These are phyloP conservation scores for Hirundo rustica DNA, from an alignment of 2,797 vertebrate genomes.

Conservation along the genomic window DNA sequence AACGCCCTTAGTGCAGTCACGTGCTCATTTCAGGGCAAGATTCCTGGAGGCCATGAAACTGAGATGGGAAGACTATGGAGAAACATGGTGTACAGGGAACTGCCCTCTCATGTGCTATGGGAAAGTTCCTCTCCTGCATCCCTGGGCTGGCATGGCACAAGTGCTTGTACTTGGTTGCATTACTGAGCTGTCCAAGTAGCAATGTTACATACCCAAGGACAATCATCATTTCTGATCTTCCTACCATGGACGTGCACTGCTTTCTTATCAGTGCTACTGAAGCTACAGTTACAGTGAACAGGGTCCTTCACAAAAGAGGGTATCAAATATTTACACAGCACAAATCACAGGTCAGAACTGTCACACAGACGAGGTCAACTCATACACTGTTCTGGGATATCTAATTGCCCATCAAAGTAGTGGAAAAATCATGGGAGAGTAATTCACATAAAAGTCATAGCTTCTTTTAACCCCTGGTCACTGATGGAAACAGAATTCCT, in stretches of 20 bases:
- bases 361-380: background rate
- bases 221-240: background rate
- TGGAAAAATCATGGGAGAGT: background rate
- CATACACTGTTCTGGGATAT: background rate
- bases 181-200: background rate
- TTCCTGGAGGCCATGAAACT: slow-evolving; percentile 38
- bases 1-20: background rate
- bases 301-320: background rate
- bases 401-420: background rate
- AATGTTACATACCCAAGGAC: background rate
- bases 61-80: background rate
- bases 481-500: background rate
- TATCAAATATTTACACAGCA: background rate
- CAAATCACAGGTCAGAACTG: background rate
- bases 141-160: background rate
- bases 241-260: background rate
- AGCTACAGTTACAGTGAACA: background rate
- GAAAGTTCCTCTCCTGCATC: background rate
- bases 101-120: background rate
- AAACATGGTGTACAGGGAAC: background rate
- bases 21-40: slow-evolving; percentile 3
- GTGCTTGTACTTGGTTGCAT: background rate
- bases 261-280: background rate
- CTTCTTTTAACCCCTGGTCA: background rate
- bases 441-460: background rate